Conservation (phyloP, 2,113 vertebrate genomes). For the Salvator merianae region DNA sequence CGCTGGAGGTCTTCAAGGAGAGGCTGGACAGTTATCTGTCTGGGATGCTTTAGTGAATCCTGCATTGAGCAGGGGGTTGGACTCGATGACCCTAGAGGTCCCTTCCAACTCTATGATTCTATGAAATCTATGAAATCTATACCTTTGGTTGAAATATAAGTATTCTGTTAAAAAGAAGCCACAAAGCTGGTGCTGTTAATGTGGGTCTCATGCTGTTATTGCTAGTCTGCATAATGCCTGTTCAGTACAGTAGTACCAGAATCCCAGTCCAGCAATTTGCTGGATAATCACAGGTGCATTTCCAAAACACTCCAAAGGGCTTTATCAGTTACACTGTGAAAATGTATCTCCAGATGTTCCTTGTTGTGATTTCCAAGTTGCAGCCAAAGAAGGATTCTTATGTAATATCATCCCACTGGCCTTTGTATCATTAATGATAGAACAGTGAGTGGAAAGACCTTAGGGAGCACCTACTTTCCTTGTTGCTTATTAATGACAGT, state of each 20-base stretch:
- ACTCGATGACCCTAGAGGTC: too few species aligned
- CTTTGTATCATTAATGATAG: not conserved
- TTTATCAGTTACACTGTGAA: not conserved
- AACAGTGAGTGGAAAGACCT: slow-evolving; percentile 43
- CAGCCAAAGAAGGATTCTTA: not conserved
- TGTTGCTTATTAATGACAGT: slow-evolving; percentile 53
- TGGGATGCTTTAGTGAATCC: too few species aligned
- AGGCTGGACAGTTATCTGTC: too few species aligned
- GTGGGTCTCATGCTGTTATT: slow-evolving; percentile 10
- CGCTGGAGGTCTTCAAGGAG: too few species aligned
- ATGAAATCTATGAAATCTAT: too few species aligned
- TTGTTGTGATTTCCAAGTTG: not conserved
- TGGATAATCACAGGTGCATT: slow-evolving; percentile 6
- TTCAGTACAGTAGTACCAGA: slow-evolving; percentile 11
- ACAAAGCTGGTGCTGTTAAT: not conserved
- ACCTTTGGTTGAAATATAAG: slow-evolving; percentile 16
- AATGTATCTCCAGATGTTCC: not conserved
- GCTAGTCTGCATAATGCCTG: slow-evolving; percentile 15
- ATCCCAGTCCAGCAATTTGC: slow-evolving; percentile 1
- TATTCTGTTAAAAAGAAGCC: not conserved
- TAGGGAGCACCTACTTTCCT: slow-evolving; percentile 54
- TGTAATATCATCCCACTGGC: slow-evolving; percentile 9
- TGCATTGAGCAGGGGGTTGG: too few species aligned
- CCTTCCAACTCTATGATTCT: too few species aligned
- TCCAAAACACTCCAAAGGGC: not conserved